Base-by-base conservation (phyloP, 2,113 vertebrate genomes). In the Elachura formosa region DNA sequence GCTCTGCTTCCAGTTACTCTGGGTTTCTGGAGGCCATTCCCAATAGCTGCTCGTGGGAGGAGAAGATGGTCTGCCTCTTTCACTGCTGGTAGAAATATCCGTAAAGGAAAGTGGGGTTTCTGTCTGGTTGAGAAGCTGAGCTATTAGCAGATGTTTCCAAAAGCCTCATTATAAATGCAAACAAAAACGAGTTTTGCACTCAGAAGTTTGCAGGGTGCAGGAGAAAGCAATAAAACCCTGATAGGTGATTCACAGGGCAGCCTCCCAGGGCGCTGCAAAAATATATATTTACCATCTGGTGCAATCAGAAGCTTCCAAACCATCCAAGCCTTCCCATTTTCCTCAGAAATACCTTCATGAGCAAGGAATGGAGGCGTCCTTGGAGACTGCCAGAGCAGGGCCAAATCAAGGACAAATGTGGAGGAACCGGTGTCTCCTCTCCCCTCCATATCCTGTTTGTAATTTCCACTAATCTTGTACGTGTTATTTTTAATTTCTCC, bases 151-250 rank as follows among this genome's bases (percentile, higher is more conserved):
- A 87, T 91, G 75, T 84, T 95, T 88, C 75, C 90, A 80, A 84
- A 86, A 17, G 14, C 54, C 48, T 93, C 90, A 12, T 80, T 84
- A 74, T 6, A 71, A 90, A 90, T 88, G 75, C 91, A 74, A 91
- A 88, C 43, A 84, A 87, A 92, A 14, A 58, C 1, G 6, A 26
- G 63, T 5, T 55, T 73, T 61, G 71, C 2, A 1, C 87, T 90
- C 71, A 46, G 67, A 83, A 43, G 54, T 93, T 76, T 95, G 78
- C 94, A 91, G 78, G 73, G 51, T 58, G 90, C 79, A 93, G 90
- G 84, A 91, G 84, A 93, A 96, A 96, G 91, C 82, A 86, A 80
- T 95, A 74, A 96, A 94, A n/a, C n/a, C 40, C 64, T 63, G 48
- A 10, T 76, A 85, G 95, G 84, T 95, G 94, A 91, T 73, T 86